Evolutionary conservation across 2,888 invertebrate genomes (phyloP).

Genomic region (Troides oblongomaculatus): DNA sequence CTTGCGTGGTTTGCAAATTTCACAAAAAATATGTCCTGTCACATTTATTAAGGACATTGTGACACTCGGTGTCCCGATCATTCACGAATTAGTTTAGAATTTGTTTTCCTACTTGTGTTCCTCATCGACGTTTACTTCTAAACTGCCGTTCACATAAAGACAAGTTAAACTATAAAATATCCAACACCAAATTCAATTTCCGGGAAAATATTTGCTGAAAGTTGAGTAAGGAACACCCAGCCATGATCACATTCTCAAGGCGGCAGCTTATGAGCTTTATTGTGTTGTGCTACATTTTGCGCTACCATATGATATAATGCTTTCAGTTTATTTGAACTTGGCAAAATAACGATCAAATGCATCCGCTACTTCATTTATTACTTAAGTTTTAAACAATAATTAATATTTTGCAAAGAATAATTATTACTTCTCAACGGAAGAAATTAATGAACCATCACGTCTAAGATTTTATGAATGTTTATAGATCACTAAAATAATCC

Average conservation of each 20-base stretch:
- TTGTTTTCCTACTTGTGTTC: background rate
- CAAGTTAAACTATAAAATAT: conserved; percentile 49
- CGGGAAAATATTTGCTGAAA: conserved; percentile 44
- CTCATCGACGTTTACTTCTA: conserved; percentile 2
- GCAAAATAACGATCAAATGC: background rate
- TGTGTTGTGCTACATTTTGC: conserved; percentile 25
- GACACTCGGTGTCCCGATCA: conserved; percentile 1
- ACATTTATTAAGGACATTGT: conserved; percentile 13
- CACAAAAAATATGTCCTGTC: background rate
- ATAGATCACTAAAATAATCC: no score
- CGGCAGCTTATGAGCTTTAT: conserved; percentile 28
- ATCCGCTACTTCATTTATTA: background rate
- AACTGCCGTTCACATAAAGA: conserved; percentile 31
- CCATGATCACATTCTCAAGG: conserved; percentile 28
- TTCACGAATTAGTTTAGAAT: conserved; percentile 1
- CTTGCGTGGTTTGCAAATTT: conserved; percentile 17
- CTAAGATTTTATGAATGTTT: no score
- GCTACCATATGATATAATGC: conserved; percentile 17
- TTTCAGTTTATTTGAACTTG: conserved; percentile 22
- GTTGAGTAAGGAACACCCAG: conserved; percentile 31
- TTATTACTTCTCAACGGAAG: no score
- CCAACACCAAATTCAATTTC: conserved; percentile 58
- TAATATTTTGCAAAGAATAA: background rate
- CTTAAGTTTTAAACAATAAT: background rate
- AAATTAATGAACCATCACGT: no score